Evolutionary conservation across 1,140 invertebrate genomes (phyloP).

Genomic region (Euura lappo): DNA sequence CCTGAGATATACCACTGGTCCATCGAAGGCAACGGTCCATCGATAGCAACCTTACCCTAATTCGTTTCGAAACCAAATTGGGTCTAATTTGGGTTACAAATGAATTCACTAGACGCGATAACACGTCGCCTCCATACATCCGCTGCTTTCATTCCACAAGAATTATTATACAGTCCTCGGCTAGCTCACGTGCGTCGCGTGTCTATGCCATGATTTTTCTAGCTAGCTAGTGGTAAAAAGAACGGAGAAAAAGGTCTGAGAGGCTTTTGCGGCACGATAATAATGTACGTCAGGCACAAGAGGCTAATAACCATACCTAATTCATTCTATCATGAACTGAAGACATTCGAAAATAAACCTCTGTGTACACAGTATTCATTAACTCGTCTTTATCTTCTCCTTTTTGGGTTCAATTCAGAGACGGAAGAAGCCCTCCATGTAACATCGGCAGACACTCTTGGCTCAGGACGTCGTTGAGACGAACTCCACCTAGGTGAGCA

Average conservation of each 20-base stretch:
- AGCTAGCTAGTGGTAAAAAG: background rate
- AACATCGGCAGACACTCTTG: conserved; percentile 75
- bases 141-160: background rate
- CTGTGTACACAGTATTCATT: too few species aligned
- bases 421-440: conserved; percentile 51
- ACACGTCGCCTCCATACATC: background rate
- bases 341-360: too few species aligned
- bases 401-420: conserved; percentile 32
- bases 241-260: background rate
- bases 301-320: too few species aligned
- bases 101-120: background rate
- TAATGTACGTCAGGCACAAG: too few species aligned
- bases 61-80: too few species aligned
- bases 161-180: background rate
- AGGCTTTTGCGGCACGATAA: too few species aligned
- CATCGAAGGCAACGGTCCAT: too few species aligned
- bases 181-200: background rate
- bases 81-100: background rate
- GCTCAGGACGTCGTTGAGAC: conserved; percentile 76
- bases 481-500: conserved; percentile 73
- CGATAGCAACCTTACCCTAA: too few species aligned
- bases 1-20: too few species aligned
- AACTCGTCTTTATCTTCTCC: conserved; percentile 22
- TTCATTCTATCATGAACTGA: too few species aligned
- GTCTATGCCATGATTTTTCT: background rate